Evolutionary conservation across 2,113 vertebrate genomes (phyloP), one percentile per base, ranked within the genome.

Genomic region (Melanerpes formicivorus): DNA sequence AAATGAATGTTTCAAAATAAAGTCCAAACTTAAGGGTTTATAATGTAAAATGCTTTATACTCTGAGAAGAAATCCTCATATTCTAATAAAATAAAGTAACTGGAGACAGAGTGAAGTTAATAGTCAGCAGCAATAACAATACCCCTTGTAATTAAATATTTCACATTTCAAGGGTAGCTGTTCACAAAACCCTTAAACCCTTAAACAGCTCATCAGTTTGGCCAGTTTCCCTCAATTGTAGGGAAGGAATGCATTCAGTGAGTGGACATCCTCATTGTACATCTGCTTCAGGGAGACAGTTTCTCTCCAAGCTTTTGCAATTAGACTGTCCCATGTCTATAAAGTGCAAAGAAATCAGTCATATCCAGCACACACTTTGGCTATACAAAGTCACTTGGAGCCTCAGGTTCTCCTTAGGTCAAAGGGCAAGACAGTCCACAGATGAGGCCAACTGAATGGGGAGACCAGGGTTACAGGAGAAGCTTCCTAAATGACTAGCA

Each of bases 361-460:
- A 46, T 32, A 62, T 59, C 82, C 3, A 63, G 37, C 37, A 52
- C 8, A 30, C 5, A 7, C 83, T 81, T 89, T 89, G 32, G 27
- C 66, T 71, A 40, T 40, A 40, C 11, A 71, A 79, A 80, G 32
- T 60, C 75, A 29, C 30, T 84, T 56, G 34, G 58, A 86, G 52
- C 56, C 66, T 96, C 67, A 16, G 42, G 66, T 90, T 96, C 62
- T 82, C 81, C 76, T 91, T 62, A 96, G 97, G 97, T 98, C 97
- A 98, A 97, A 98, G 98, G 97, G 94, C 70, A 88, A 97, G 97
- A 96, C 95, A 97, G 96, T 97, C 96, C 98, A 97, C 95, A 96
- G 97, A 97, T 97, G 97, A 97, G 98, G 97, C 97, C 95, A 97
- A 66, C 85, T 76, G 93, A 88, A 97, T 92, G 96, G 96, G 93